Base-by-base conservation (phyloP, 2,888 invertebrate genomes). In the Catocala nupta region DNA sequence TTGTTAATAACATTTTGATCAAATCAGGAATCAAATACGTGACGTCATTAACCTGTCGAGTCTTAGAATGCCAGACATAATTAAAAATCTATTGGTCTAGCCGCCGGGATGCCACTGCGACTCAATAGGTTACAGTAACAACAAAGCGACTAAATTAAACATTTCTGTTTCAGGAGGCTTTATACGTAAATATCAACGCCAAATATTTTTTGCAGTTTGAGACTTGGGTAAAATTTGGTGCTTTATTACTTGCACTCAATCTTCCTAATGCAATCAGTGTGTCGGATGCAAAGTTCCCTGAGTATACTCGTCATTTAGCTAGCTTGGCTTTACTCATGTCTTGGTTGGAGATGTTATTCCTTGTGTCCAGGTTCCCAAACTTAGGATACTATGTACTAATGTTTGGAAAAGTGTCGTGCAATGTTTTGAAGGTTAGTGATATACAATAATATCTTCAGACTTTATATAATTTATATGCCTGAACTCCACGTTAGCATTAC, bases 381-480 rank as follows among this genome's bases (percentile, higher is more conserved):
- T 95, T 95, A 90, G 95, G 95, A 0, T 95, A 95, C 76, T 95
- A 95, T 82, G 95, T 95, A 1, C 90, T 95, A 6, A 95, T 95
- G 95, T 95, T 95, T 83, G 94, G 94, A n/a, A 95, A 95, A 73
- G 95, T 95, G 0, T 95, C 95, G 0, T 85, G 90, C 1, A 95
- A 95, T 82, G 94, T 95, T 60, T 74, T 95, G 2, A 95, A 95
- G 88, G 95, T 95, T 78, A 68, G 74, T 55, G 5, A 7, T 8
- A 7, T 36, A 2, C 36, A 5, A 36, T 36, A 36, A 8, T 36
- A 36, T 36, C 36, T 36, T 36, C 8, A 36, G 7, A 36, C 8
- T 8, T 36, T 7, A 5, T 7, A 5, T 4, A 36, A 36, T 36
- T 0, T 36, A 36, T 1, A 16, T 16, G 36, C 36, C 7, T 36